Percentiles rank a stretch among this genome's conserved stretches.
Conservation (phyloP, 1,140 invertebrate species). For the Apolygus lucorum region DNA sequence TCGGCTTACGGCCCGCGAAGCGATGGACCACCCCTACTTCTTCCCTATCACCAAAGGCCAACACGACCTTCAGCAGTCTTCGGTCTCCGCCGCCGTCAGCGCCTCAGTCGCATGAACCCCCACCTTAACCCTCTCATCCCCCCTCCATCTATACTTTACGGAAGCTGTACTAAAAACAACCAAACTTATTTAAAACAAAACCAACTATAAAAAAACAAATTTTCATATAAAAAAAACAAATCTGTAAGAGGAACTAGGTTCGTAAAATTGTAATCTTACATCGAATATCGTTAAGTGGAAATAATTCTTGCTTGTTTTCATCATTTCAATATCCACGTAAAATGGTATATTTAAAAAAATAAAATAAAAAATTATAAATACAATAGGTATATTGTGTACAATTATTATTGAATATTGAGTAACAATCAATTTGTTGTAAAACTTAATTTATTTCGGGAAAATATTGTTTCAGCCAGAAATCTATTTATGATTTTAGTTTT, state of each 20-base stretch:
- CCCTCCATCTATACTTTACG: neutral
- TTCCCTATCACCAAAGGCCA: conserved; percentile 33
- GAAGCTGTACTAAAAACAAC: neutral
- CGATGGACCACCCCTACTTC: conserved; percentile 99
- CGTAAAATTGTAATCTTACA: neutral
- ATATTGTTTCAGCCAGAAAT: neutral
- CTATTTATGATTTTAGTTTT: neutral
- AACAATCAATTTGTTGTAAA: no score
- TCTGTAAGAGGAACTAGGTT: neutral
- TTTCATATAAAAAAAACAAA: neutral
- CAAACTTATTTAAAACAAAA: no score
- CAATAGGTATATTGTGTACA: no score
- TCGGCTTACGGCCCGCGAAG: conserved; percentile 94
- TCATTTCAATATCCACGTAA: neutral
- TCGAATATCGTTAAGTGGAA: neutral
- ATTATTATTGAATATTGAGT: no score
- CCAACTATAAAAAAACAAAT: no score
- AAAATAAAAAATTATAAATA: no score
- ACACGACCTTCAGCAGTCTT: conserved; percentile 4
- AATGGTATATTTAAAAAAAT: no score
- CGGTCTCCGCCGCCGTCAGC: conserved; percentile 12
- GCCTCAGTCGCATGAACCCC: conserved; percentile 14
- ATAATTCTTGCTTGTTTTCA: neutral
- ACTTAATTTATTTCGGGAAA: conserved; percentile 1
- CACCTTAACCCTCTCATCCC: neutral